Percentiles rank a stretch among this genome's conserved stretches.
These are phyloP conservation scores for Andinoacara biseriatus DNA, from an alignment of 2,113 vertebrate species.

Conservation along the genomic window DNA sequence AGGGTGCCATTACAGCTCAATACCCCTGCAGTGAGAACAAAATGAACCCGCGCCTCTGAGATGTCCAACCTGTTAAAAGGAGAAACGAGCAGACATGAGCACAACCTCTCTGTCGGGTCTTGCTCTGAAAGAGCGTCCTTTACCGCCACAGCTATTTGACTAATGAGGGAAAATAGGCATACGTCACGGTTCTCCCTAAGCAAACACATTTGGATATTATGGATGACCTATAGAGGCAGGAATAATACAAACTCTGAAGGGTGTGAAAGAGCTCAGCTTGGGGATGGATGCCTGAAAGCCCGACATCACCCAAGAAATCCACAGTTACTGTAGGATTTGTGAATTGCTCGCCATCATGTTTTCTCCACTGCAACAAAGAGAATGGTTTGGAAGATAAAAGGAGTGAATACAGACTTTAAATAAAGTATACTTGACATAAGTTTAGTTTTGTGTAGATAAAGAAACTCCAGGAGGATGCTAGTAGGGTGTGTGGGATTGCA, in stretches of 20 bases:
- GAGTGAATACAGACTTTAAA: constrained; percentile 36
- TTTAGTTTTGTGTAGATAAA: constrained; percentile 40
- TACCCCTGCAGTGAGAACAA: constrained; percentile 77
- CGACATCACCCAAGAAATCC: constrained; percentile 44
- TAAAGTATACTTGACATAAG: neutral
- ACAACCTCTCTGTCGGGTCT: constrained; percentile 49
- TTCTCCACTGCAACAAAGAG: constrained; percentile 2
- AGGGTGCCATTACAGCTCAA: constrained; percentile 77
- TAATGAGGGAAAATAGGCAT: constrained; percentile 74
- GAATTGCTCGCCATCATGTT: constrained; percentile 45
- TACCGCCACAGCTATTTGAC: constrained; percentile 65
- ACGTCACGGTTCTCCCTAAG: constrained; percentile 64
- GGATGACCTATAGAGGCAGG: constrained; percentile 65
- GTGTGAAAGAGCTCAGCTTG: constrained; percentile 56
- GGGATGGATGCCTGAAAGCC: constrained; percentile 29
- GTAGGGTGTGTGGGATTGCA: constrained; percentile 62
- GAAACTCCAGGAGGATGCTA: constrained; percentile 4
- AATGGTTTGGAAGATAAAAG: constrained; percentile 46
- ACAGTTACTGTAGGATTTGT: constrained; percentile 59
- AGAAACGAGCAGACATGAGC: constrained; percentile 72
- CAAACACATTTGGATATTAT: constrained; percentile 74
- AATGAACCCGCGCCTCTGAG: constrained; percentile 75
- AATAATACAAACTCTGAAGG: constrained; percentile 54
- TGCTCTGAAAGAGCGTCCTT: constrained; percentile 49
- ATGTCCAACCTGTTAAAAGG: constrained; percentile 78